These are phyloP conservation scores for Buphagus erythrorhynchus DNA, from an alignment of 2,797 vertebrate genomes.

Conservation along the genomic window DNA sequence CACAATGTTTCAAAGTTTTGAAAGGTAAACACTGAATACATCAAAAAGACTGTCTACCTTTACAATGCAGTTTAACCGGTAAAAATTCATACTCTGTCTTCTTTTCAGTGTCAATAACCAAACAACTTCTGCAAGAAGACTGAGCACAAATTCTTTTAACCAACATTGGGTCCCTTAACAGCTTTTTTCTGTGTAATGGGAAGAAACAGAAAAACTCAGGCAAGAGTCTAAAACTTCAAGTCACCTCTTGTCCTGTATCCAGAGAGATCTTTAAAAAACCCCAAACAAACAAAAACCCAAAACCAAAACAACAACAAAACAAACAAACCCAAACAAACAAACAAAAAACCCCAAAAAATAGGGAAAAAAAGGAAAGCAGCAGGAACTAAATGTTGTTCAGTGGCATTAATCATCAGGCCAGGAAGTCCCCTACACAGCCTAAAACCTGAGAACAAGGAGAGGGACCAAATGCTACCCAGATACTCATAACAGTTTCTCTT, in stretches of 20 bases:
- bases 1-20: not conserved
- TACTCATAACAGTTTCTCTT: not conserved
- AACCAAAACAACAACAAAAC: not conserved
- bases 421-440: not conserved
- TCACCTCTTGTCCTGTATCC: not conserved
- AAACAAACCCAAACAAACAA: not conserved
- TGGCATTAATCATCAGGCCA: not conserved
- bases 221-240: not conserved
- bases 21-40: not conserved
- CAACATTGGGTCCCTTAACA: not conserved
- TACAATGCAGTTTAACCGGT: not conserved
- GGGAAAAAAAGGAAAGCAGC: not conserved
- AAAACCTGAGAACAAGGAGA: not conserved
- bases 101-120: not conserved
- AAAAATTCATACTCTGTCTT: not conserved
- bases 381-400: not conserved
- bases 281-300: not conserved
- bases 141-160: not conserved
- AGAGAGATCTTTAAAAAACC: not conserved
- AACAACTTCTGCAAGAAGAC: not conserved
- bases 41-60: not conserved
- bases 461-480: not conserved
- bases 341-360: not conserved
- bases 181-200: not conserved
- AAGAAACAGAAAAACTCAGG: not conserved